These are phyloP conservation scores for Glaucomys volans DNA, from an alignment of 2,113 vertebrate species.

Conservation along the genomic window DNA sequence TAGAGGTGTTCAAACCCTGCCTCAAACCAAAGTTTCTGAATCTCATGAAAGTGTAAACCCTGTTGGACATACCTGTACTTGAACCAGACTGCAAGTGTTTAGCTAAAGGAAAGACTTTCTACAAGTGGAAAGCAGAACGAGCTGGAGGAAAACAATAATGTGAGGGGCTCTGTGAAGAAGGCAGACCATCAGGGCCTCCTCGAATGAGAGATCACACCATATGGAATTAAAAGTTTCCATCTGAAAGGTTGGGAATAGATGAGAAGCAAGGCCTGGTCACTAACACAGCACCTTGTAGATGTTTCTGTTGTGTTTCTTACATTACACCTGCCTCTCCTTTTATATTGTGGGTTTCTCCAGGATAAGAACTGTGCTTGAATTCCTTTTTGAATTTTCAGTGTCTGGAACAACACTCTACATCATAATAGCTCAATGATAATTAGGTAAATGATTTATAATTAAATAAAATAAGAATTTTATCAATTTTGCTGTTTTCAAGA, in stretches of 20 bases:
- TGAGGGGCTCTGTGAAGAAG: background rate
- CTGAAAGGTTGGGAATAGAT: background rate
- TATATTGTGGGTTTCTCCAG: background rate
- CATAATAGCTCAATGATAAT: background rate
- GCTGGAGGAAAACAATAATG: background rate
- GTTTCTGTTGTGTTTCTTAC: background rate
- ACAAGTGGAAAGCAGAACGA: background rate
- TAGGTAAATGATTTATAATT: background rate
- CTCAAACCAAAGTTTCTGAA: background rate
- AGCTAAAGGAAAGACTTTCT: constrained; percentile 24
- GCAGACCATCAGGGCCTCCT: background rate
- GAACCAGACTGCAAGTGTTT: background rate
- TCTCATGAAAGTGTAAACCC: background rate
- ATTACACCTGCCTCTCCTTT: background rate
- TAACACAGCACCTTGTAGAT: background rate
- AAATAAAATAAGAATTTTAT: no score
- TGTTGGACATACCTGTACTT: background rate
- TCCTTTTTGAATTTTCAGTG: background rate
- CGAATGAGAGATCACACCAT: background rate
- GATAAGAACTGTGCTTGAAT: background rate
- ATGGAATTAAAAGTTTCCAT: background rate
- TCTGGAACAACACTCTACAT: background rate
- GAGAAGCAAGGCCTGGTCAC: background rate
- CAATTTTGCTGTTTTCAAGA: background rate
- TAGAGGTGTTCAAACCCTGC: background rate